Conservation (phyloP, 2,797 vertebrate species). For the Rhinichthys osculus region DNA sequence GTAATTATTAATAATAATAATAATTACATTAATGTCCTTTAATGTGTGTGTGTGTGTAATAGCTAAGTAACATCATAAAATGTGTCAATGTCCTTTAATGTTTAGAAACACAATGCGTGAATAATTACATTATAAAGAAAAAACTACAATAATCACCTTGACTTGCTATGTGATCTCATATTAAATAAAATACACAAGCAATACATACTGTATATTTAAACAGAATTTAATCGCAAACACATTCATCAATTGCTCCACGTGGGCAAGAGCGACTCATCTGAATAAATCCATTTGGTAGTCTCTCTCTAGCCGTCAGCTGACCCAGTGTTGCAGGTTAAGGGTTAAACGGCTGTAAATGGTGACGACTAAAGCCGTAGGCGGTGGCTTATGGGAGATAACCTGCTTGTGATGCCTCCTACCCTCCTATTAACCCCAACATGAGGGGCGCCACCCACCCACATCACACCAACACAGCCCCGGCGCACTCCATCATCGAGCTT, state of each 20-base stretch:
- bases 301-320: conserved; percentile 39
- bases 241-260: background rate
- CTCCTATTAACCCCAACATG: conserved; percentile 47
- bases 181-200: background rate
- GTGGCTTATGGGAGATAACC: conserved; percentile 58
- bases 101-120: background rate
- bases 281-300: conserved; percentile 27
- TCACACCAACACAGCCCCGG: background rate
- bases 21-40: no score
- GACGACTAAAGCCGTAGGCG: conserved; percentile 59
- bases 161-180: background rate
- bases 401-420: conserved; percentile 45
- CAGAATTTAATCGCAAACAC: background rate
- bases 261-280: conserved; percentile 16
- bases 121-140: background rate
- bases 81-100: background rate
- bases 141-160: background rate
- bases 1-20: no score
- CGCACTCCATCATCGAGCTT: background rate
- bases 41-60: no score
- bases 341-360: conserved; percentile 65
- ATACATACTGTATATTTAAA: background rate
- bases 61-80: no score
- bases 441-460: conserved; percentile 50
- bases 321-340: conserved; percentile 63